Percentiles rank a stretch among this genome's conserved stretches.
phyloP scores from a whole-genome alignment of 2,797 vertebrate species.

The Siniperca scherzeri region DNA sequence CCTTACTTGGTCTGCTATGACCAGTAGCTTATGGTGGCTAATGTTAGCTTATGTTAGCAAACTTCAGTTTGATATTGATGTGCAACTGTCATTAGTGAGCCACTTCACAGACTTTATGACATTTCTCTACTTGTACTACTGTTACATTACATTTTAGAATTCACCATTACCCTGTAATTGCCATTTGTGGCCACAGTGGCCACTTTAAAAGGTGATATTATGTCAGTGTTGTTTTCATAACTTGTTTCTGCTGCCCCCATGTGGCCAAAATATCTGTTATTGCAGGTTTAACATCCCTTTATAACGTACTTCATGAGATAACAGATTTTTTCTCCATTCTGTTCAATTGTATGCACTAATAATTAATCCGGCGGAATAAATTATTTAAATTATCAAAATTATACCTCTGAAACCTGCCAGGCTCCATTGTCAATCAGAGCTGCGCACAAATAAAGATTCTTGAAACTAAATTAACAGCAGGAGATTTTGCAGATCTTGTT shows the following conservation, averaged over 20 bases:
- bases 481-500: constrained; percentile 24
- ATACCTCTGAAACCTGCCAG: background rate
- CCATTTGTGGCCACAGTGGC: background rate
- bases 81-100: background rate
- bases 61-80: background rate
- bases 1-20: background rate
- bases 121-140: background rate
- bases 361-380: background rate
- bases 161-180: background rate
- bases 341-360: background rate
- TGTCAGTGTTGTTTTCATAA: background rate
- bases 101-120: background rate
- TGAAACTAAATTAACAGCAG: constrained; percentile 38
- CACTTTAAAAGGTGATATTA: background rate
- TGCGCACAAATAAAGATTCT: constrained; percentile 13
- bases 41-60: background rate
- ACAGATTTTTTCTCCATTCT: background rate
- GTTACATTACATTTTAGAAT: background rate
- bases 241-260: background rate
- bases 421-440: background rate
- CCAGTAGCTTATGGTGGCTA: background rate
- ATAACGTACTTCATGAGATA: background rate
- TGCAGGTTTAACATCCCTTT: background rate
- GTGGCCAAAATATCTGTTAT: background rate
- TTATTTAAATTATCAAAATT: background rate